A percentile compares a stretch with the other conserved stretches of the same genome.
Conservation (phyloP, 2,797 vertebrate genomes). For the Gallirallus australis region DNA sequence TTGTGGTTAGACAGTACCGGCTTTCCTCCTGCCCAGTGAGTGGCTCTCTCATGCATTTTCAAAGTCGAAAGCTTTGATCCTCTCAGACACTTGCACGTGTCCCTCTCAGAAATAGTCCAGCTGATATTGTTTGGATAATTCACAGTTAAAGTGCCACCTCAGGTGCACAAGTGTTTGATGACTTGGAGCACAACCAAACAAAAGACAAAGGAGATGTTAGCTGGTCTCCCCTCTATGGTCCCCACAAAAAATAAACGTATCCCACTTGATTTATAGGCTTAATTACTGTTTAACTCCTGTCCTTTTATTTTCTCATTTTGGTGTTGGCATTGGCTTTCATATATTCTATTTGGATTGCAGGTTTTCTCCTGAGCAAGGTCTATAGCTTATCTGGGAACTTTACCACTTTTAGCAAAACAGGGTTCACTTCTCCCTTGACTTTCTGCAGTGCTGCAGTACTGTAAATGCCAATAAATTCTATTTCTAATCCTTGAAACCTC, state of each 20-base stretch:
- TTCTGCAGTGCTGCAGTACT: neutral
- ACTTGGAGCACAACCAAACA: neutral
- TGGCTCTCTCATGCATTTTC: neutral
- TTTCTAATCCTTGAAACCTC: conserved; percentile 23
- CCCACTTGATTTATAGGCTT: neutral
- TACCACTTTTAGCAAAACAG: neutral
- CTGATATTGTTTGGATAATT: neutral
- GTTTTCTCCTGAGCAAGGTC: neutral
- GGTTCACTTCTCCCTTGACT: neutral
- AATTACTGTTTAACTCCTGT: neutral
- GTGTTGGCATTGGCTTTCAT: neutral
- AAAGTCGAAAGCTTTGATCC: neutral
- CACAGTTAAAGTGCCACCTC: neutral
- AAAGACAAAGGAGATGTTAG: neutral
- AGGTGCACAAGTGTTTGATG: neutral
- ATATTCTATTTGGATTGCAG: neutral
- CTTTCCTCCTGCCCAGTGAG: neutral
- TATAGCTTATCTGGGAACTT: neutral
- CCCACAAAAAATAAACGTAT: neutral
- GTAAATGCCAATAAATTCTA: conserved; percentile 6
- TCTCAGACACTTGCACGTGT: neutral
- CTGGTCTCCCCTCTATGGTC: neutral
- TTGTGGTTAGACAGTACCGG: neutral
- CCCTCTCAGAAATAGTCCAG: neutral
- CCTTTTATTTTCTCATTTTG: neutral